phyloP scores from a whole-genome alignment of 2,797 vertebrate genomes.

The Manis javanica region DNA sequence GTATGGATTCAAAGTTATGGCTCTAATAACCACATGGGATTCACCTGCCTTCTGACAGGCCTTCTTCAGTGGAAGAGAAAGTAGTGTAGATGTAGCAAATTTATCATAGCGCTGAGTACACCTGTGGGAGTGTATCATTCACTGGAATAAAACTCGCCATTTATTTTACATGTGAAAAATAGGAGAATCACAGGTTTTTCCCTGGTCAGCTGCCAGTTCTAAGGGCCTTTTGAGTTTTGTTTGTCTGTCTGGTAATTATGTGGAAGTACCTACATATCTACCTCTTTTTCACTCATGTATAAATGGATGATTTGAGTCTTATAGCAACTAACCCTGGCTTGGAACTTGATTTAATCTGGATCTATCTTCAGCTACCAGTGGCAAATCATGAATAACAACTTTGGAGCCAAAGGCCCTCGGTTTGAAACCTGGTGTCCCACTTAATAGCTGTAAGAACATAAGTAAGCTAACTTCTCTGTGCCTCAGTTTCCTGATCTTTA shows the following conservation, averaged over 20 bases:
- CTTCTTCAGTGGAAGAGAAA: background rate
- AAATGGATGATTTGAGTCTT: background rate
- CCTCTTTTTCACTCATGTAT: background rate
- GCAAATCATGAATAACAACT: background rate
- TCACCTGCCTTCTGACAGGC: background rate
- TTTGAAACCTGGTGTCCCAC: background rate
- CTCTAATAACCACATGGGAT: background rate
- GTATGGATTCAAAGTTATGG: background rate
- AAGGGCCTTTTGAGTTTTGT: background rate
- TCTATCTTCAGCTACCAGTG: background rate
- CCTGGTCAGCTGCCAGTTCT: background rate
- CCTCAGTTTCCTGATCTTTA: slow-evolving; percentile 63
- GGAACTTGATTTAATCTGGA: slow-evolving; percentile 17
- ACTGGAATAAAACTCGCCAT: background rate
- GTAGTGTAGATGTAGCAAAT: background rate
- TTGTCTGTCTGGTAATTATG: background rate
- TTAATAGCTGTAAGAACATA: background rate
- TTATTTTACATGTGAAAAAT: background rate
- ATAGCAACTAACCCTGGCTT: background rate
- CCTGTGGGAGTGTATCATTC: background rate
- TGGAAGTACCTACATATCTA: background rate
- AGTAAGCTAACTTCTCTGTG: background rate
- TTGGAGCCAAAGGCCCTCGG: background rate
- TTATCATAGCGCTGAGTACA: background rate
- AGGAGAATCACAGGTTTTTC: background rate